phyloP scores from a whole-genome alignment of 2,888 invertebrate species.

The Eurois occulta region DNA sequence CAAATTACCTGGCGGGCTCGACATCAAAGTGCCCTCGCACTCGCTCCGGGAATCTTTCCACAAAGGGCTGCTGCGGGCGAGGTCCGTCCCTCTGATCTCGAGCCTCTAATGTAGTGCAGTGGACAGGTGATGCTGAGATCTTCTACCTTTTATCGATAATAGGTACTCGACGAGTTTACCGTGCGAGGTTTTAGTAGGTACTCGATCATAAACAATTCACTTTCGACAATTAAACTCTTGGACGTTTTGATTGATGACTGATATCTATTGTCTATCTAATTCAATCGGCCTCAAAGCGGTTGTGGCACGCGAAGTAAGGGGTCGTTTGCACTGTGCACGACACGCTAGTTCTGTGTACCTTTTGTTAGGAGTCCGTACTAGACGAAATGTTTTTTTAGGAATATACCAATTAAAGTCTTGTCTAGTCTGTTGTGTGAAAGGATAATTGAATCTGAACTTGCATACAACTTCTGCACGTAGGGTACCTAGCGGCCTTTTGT shows the following conservation, averaged over 20 bases:
- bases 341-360: constrained; percentile 66
- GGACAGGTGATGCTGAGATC: constrained; percentile 80
- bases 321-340: constrained; percentile 78
- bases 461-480: constrained; percentile 2
- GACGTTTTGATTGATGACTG: constrained; percentile 84
- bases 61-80: constrained; percentile 87
- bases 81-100: constrained; percentile 81
- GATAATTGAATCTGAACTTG: constrained; percentile 39
- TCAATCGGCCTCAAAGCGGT: constrained; percentile 79
- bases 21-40: constrained; percentile 86
- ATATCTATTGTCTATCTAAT: constrained; percentile 83
- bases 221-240: constrained; percentile 74
- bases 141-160: constrained; percentile 77
- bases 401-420: constrained; percentile 41
- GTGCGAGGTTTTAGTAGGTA: constrained; percentile 38
- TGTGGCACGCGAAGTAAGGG: constrained; percentile 78
- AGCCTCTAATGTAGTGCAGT: constrained; percentile 74
- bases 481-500: not conserved
- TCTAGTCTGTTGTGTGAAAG: constrained; percentile 31
- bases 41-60: constrained; percentile 84
- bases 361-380: constrained; percentile 44
- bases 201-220: constrained; percentile 66
- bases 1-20: constrained; percentile 87
- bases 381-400: constrained; percentile 25
- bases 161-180: constrained; percentile 61